Percentiles rank a stretch among this genome's conserved stretches.
phyloP scores from a whole-genome alignment of 2,888 invertebrate genomes.

The Miltochrista miniata region DNA sequence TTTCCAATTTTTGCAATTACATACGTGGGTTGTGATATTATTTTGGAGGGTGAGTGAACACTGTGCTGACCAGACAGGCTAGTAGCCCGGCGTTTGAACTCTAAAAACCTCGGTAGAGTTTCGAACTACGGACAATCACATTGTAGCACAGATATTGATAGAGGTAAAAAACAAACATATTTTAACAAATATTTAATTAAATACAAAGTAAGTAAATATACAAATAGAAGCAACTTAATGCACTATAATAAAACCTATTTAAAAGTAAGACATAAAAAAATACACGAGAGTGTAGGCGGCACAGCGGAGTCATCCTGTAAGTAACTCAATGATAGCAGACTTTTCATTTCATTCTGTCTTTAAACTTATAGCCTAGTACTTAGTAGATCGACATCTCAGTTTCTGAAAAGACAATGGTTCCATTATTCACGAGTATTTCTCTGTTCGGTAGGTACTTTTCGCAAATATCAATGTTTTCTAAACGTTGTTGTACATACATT shows the following conservation, averaged over 20 bases:
- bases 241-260: background rate
- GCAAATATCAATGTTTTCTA: too few species aligned
- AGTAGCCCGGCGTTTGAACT: too few species aligned
- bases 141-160: too few species aligned
- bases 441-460: too few species aligned
- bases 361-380: conserved; percentile 5
- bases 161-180: background rate
- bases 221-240: conserved; percentile 1
- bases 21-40: too few species aligned
- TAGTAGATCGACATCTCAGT: background rate
- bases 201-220: background rate
- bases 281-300: background rate
- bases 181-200: conserved; percentile 1
- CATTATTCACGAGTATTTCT: too few species aligned
- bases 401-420: conserved; percentile 1
- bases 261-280: background rate
- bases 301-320: background rate
- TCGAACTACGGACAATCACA: too few species aligned
- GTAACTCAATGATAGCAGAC: background rate
- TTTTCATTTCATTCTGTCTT: background rate
- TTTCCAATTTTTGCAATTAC: too few species aligned
- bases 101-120: too few species aligned
- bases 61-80: too few species aligned
- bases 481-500: too few species aligned
- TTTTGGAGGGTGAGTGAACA: too few species aligned